Evolutionary conservation across 1,140 invertebrate genomes (phyloP), one percentile per base, ranked within the genome.

Genomic region (Bombyx mori): DNA sequence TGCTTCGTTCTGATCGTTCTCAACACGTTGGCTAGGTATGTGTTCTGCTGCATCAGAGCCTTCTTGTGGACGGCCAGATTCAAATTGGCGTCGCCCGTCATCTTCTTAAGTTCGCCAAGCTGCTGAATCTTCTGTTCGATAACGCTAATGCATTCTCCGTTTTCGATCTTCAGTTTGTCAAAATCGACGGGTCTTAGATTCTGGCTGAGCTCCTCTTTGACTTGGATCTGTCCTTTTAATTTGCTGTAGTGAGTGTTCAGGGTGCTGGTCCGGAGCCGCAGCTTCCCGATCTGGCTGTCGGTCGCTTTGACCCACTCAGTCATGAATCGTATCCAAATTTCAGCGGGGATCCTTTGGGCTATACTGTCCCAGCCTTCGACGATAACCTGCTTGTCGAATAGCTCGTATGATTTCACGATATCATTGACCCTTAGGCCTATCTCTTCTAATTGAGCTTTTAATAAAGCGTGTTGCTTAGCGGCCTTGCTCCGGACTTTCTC

Each of bases 141-240:
- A 2, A 79, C 73, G 46, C 77, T 67, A 22, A 74, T 35, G 52
- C 82, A 86, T 63, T 88, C 79, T 9, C 82, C 58, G 65, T 90
- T 90, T 61, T 90, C 88, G n/a, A 91, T 90, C 47, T 79, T 78
- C 6, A 90, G 61, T 68, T 90, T 88, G 49, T 91, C 81, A 63
- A 90, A 91, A 57, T 91, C 90, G 8, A 91, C 81, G 0, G 83
- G 71, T 59, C 84, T 68, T 18, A 91, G 60, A 59, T 69, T 79
- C 58, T 89, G 87, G 10, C 87, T 89, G 4, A 90, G 52, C 67
- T 89, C 86, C 44, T 79, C 70, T 54, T 88, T 88, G 3, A 88
- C 69, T 44, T 70, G 67, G 43, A 91, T 79, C 53, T 89, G 86
- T 0, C 78, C 69, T 63, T 83, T 89, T 1, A 88, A 60, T 66